phyloP scores from a whole-genome alignment of 2,888 invertebrate genomes.

The Drosophila maculinotata region DNA sequence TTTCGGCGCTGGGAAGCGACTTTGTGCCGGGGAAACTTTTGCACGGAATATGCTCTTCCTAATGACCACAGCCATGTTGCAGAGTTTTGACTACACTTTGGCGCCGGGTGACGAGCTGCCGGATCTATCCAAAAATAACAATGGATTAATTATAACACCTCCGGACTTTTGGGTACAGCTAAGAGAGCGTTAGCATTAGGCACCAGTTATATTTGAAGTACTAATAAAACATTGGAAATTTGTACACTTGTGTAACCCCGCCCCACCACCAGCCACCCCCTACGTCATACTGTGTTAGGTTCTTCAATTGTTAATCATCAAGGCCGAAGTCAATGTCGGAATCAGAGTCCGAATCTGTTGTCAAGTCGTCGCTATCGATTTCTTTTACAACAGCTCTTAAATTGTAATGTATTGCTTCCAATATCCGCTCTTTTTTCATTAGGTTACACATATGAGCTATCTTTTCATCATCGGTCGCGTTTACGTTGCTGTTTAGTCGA shows the following conservation, averaged over 20 bases:
- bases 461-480: too few species aligned
- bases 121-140: slow-evolving; percentile 81
- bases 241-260: not conserved
- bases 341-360: too few species aligned
- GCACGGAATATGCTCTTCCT: slow-evolving; percentile 89
- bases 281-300: too few species aligned
- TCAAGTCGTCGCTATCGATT: too few species aligned
- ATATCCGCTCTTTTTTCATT: too few species aligned
- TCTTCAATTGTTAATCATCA: too few species aligned
- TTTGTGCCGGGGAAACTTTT: slow-evolving; percentile 90
- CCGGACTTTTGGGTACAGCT: slow-evolving; percentile 88
- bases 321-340: too few species aligned
- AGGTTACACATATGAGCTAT: too few species aligned
- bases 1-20: slow-evolving; percentile 89
- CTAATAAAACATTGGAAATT: not conserved
- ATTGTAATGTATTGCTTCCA: too few species aligned
- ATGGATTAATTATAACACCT: slow-evolving; percentile 87
- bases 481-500: too few species aligned
- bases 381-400: too few species aligned
- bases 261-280: too few species aligned
- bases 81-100: slow-evolving; percentile 87
- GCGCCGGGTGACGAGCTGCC: slow-evolving; percentile 86
- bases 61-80: slow-evolving; percentile 87
- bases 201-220: not conserved
- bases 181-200: slow-evolving; percentile 58